phyloP scores from a whole-genome alignment of 2,113 vertebrate species.

The Gasterosteus aculeatus region DNA sequence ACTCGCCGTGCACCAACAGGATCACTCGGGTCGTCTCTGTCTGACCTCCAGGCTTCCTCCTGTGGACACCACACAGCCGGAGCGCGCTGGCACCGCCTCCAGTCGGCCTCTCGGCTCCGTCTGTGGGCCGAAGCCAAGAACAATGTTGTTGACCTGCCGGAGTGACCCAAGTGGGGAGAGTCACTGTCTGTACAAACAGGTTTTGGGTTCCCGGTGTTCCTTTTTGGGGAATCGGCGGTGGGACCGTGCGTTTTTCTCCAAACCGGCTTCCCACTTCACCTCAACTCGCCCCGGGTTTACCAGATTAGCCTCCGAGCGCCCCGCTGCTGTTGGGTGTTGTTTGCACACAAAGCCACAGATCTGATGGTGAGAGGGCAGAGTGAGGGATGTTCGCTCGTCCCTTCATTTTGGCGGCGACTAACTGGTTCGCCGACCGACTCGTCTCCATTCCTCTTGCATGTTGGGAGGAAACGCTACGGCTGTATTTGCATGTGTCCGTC shows the following conservation, averaged over 20 bases:
- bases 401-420: neutral
- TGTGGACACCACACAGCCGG: constrained; percentile 53
- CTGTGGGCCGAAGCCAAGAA: constrained; percentile 58
- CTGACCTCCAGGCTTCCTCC: constrained; percentile 6
- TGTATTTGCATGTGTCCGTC: constrained; percentile 45
- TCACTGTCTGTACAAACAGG: constrained; percentile 58
- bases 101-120: constrained; percentile 42
- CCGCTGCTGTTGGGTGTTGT: constrained; percentile 13
- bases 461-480: neutral
- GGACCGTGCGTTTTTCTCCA: neutral
- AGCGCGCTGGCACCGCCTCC: constrained; percentile 64
- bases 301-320: constrained; percentile 35
- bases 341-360: neutral
- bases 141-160: constrained; percentile 57
- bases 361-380: neutral
- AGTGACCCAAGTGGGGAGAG: constrained; percentile 46
- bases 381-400: neutral
- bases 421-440: neutral
- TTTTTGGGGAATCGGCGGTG: neutral
- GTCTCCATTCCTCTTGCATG: neutral
- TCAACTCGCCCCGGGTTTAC: constrained; percentile 4
- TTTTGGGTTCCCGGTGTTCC: constrained; percentile 17
- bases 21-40: constrained; percentile 37
- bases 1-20: neutral
- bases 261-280: neutral